Base-by-base conservation (phyloP, 2,888 invertebrate genomes). In the Sminthurides aquaticus region DNA sequence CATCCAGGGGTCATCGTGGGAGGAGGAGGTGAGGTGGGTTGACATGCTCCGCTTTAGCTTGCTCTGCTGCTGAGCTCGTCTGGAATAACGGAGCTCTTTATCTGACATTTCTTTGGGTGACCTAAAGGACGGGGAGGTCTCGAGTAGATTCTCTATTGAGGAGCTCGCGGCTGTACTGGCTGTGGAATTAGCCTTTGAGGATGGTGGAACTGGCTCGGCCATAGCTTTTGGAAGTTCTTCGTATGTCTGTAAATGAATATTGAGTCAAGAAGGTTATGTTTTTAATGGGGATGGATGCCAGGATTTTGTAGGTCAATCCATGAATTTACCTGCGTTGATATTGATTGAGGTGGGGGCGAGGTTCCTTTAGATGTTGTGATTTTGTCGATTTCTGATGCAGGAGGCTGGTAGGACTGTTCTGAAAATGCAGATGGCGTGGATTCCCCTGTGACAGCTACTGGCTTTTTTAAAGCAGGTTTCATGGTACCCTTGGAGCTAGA, bases 251-350 rank as follows among this genome's bases (percentile, higher is more conserved):
- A 57, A 64, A 1, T 3, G 43, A 26, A 18, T 28, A 58, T n/a
- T 49, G 15, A 27, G 28, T 34, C 11, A 15, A n/a, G 27, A 26
- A 52, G 24, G 8, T 57, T 43, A 43, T 43, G 8, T 43, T 43
- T 8, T 43, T 43, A 55, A 55, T 52, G 54, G 11, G 3, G 15
- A 20, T 52, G 52, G 15, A 20, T 52, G 20, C n/a, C 5, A n/a
- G n/a, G n/a, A n/a, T n/a, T n/a, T n/a, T n/a, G n/a, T n/a, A n/a
- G n/a, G n/a, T n/a, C n/a, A n/a, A n/a, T n/a, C n/a, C n/a, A n/a
- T n/a, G n/a, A n/a, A n/a, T n/a, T 75, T 78, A 88, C 89, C 84
- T 92, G 91, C 26, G 91, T 92, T 27, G 91, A 89, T 76, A 89
- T 90, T 77, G 82, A 89, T 79, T 91, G 91, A 1, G 91, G 91